Evolutionary conservation across 2,797 vertebrate species (phyloP).

Genomic region (Pseudochirops corinnae): DNA sequence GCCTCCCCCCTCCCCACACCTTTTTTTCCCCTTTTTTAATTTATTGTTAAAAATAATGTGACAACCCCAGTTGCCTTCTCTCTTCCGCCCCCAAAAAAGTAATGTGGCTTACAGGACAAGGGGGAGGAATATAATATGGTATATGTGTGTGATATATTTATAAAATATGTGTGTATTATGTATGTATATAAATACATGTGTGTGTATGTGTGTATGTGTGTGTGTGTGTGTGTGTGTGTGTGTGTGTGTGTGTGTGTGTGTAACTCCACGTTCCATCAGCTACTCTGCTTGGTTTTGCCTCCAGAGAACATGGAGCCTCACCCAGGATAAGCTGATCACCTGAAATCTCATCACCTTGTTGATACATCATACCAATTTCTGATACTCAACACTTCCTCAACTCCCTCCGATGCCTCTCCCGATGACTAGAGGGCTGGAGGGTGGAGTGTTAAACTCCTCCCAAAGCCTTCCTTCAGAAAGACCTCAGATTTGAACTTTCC

Average conservation of each 20-base stretch:
- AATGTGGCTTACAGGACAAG: neutral
- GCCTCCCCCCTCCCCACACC: neutral
- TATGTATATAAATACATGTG: neutral
- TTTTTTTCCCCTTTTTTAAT: neutral
- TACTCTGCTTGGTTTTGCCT: neutral
- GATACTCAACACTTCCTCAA: neutral
- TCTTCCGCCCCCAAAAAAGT: neutral
- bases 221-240: neutral
- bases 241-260: neutral
- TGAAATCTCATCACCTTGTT: neutral
- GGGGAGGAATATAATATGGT: neutral
- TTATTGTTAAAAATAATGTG: neutral
- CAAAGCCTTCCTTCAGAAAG: neutral
- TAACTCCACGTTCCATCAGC: neutral
- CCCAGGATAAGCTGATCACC: neutral
- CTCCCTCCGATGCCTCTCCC: neutral
- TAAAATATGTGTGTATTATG: too few relatives aligned
- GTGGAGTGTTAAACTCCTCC: neutral
- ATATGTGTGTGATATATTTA: neutral
- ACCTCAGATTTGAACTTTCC: neutral
- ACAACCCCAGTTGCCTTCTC: neutral
- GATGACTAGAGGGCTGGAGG: neutral
- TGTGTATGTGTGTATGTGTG: neutral
- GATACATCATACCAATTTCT: neutral
- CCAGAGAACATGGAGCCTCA: neutral